Evolutionary conservation across 2,888 invertebrate genomes (phyloP).

Genomic region (Pedicia rivosa): DNA sequence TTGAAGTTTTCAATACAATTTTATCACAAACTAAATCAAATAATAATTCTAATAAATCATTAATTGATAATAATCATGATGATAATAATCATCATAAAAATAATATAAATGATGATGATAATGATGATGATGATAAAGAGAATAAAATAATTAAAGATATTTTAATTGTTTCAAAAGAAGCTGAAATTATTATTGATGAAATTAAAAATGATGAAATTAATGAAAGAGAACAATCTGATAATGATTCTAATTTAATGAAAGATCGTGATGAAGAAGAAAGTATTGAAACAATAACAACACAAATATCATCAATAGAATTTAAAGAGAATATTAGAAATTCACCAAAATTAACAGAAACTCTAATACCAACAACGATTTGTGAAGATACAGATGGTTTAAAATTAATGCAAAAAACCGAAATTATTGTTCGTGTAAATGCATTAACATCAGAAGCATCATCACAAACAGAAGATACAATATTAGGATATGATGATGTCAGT

Average conservation of each 20-base stretch:
- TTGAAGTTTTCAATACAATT: no score
- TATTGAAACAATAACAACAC: neutral
- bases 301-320: neutral
- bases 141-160: no score
- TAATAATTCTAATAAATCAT: neutral
- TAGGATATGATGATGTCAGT: neutral
- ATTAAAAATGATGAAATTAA: neutral
- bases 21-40: no score
- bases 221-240: neutral
- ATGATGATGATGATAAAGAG: neutral
- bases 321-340: neutral
- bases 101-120: neutral
- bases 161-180: no score
- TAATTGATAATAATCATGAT: neutral
- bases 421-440: constrained; percentile 42
- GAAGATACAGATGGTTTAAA: constrained; percentile 30
- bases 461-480: constrained; percentile 35
- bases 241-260: neutral
- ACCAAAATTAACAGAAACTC: neutral
- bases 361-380: neutral
- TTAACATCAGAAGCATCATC: constrained; percentile 36
- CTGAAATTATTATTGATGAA: neutral
- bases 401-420: constrained; percentile 44
- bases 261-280: neutral
- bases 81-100: constrained; percentile 1